Evolutionary conservation across 1,140 invertebrate species (phyloP), one percentile per base, ranked within the genome.

Genomic region (Dendrolimus punctatus): DNA sequence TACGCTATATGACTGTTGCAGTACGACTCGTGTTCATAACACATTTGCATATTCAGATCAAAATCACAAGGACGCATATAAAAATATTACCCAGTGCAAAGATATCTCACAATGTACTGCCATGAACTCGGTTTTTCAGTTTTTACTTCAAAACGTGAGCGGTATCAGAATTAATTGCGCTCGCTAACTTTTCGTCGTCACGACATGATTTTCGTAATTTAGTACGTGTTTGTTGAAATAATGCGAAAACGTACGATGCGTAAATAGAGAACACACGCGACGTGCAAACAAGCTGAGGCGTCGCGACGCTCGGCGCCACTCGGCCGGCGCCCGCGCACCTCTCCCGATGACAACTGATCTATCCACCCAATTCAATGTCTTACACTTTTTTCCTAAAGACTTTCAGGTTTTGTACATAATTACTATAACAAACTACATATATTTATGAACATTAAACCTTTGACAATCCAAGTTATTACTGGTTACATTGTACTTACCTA

Each of bases 261-360:
- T 76, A 82, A 84, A 80, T 78, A 80, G 74, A 70, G 75, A 80
- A 75, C 76, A 79, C 73, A 73, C 71, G 68, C 66, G 73, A 68
- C 64, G 68, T 66, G 68, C 76, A 80, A 80, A 84, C 71, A 78
- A 68, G 62, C 61, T 66, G 57, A 53, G 62, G 64, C 74, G 79
- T 70, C 73, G 72, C 71, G 73, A 62, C 74, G 76, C 45, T 56
- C 55, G 63, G 62, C 68, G 65, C 62, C 66, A 49, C 23, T 23
- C 40, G 53, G 60, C 53, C 54, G 62, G 60, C 58, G 62, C 66
- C 64, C 66, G 65, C 71, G 69, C 64, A 23, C 23, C 23, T 62
- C 46, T 43, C 43, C 39, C 64, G 66, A 64, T 66, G 69, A 68
- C 69, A 60, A 57, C 51, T 58, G 50, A 50, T 60, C 56, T 55